A percentile compares a stretch with the other conserved stretches of the same genome.
phyloP scores from a whole-genome alignment of 2,113 vertebrate genomes.

The Megaceryle maxima region DNA sequence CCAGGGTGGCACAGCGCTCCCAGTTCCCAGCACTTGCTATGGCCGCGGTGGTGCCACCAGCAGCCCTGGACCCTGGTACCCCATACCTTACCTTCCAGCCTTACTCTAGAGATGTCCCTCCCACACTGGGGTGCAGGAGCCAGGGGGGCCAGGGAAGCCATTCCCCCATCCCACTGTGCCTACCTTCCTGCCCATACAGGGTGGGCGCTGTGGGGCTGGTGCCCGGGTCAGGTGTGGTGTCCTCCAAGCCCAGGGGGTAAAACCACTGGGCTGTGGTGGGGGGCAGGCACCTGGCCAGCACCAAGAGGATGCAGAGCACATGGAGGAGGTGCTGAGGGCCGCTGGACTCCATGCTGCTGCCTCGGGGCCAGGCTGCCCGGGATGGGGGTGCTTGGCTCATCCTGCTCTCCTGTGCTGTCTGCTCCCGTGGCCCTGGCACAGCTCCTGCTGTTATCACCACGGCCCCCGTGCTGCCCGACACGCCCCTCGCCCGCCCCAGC shows the following conservation, averaged over 20 bases:
- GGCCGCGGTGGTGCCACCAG: not conserved
- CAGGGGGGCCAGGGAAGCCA: not conserved
- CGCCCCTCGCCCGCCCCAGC: slow-evolving; percentile 26
- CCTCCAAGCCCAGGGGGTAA: not conserved
- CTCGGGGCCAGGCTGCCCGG: not conserved
- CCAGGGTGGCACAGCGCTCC: not conserved
- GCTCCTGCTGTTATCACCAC: slow-evolving; percentile 6
- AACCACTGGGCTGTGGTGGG: slow-evolving; percentile 20
- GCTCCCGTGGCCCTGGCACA: not conserved
- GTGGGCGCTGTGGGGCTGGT: not conserved
- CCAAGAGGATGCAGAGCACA: not conserved
- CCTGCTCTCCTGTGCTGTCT: accelerated
- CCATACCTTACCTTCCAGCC: not conserved
- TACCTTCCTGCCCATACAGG: slow-evolving; percentile 9
- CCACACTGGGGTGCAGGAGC: not conserved
- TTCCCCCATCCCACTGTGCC: accelerated
- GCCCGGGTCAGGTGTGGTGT: not conserved
- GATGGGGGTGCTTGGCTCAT: not conserved
- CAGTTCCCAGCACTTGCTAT: not conserved
- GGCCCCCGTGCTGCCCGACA: not conserved
- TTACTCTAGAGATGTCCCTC: accelerated
- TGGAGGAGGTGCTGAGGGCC: not conserved
- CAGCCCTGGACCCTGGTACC: not conserved
- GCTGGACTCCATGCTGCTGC: not conserved
- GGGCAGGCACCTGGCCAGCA: not conserved